phyloP scores from a whole-genome alignment of 1,140 invertebrate genomes.

The Drosophila sulfurigaster region DNA sequence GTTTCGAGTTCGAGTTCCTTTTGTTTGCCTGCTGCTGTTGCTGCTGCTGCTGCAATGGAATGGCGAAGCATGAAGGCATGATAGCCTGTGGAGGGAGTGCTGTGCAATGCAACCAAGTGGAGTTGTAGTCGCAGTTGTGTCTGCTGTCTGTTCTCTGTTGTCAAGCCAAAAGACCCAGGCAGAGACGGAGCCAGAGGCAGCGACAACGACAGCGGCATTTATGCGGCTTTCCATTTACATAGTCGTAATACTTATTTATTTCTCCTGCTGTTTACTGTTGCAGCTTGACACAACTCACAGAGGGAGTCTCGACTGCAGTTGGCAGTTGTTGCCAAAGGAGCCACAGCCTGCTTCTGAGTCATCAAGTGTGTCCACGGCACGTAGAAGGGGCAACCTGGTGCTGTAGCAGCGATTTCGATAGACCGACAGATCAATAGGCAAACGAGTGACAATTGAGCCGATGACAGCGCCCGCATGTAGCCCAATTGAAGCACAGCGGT shows the following conservation, averaged over 20 bases:
- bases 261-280: slow-evolving; percentile 30
- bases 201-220: slow-evolving; percentile 57
- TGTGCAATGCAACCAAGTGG: slow-evolving; percentile 19
- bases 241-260: slow-evolving; percentile 70
- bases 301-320: slow-evolving; percentile 27
- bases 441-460: not conserved
- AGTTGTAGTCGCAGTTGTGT: slow-evolving; percentile 41
- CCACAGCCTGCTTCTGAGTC: slow-evolving; percentile 30
- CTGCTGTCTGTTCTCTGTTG: slow-evolving; percentile 32
- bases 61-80: not conserved
- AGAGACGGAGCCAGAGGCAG: not conserved
- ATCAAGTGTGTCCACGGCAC: slow-evolving; percentile 24
- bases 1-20: slow-evolving; percentile 54
- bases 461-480: slow-evolving; percentile 37
- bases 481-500: slow-evolving; percentile 33
- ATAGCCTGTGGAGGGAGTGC: not conserved
- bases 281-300: slow-evolving; percentile 30
- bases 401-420: not conserved
- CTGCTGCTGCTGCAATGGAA: slow-evolving; percentile 9
- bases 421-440: slow-evolving; percentile 14
- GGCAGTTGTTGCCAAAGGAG: slow-evolving; percentile 4
- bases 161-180: slow-evolving; percentile 43
- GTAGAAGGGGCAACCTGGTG: not conserved
- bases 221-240: slow-evolving; percentile 81
- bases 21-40: slow-evolving; percentile 38